phyloP scores from a whole-genome alignment of 1,140 invertebrate genomes.

The Anagrus nilaparvatae region DNA sequence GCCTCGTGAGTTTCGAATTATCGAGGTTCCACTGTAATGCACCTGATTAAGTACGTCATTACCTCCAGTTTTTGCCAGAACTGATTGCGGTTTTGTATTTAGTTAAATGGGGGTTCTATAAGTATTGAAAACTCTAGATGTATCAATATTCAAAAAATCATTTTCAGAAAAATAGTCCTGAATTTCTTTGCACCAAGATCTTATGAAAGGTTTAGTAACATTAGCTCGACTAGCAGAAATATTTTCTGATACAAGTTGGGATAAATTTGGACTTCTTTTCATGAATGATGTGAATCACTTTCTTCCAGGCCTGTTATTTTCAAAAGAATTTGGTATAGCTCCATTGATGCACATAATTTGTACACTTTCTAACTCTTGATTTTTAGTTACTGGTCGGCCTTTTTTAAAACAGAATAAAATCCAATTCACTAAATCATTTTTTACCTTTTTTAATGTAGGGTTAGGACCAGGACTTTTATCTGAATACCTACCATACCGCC shows the following conservation, averaged over 20 bases:
- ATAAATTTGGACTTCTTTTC: slow-evolving; percentile 16
- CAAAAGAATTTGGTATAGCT: too few relatives aligned
- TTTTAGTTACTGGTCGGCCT: too few relatives aligned
- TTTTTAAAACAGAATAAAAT: too few relatives aligned
- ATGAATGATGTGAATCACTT: slow-evolving; percentile 20
- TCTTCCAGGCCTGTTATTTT: slow-evolving; percentile 2
- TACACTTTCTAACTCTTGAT: too few relatives aligned
- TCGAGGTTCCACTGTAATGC: too few relatives aligned
- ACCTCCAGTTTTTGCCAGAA: slow-evolving; percentile 22
- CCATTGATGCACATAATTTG: too few relatives aligned
- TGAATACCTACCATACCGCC: too few relatives aligned
- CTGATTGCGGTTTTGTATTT: slow-evolving; percentile 24
- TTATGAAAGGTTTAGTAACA: slow-evolving; percentile 14
- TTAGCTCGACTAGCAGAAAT: slow-evolving; percentile 16
- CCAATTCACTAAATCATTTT: too few relatives aligned
- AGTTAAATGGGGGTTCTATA: slow-evolving; percentile 30
- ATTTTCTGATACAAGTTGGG: slow-evolving; percentile 18
- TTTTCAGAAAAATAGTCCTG: slow-evolving; percentile 15
- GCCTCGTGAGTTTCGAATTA: too few relatives aligned
- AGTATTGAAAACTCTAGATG: slow-evolving; percentile 23
- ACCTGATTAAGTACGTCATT: too few relatives aligned
- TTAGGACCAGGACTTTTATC: too few relatives aligned
- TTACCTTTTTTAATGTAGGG: too few relatives aligned
- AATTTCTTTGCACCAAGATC: slow-evolving; percentile 18
- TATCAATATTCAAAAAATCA: slow-evolving; percentile 13